Evolutionary conservation across 2,888 invertebrate genomes (phyloP).

Genomic region (Yponomeuta cagnagella): DNA sequence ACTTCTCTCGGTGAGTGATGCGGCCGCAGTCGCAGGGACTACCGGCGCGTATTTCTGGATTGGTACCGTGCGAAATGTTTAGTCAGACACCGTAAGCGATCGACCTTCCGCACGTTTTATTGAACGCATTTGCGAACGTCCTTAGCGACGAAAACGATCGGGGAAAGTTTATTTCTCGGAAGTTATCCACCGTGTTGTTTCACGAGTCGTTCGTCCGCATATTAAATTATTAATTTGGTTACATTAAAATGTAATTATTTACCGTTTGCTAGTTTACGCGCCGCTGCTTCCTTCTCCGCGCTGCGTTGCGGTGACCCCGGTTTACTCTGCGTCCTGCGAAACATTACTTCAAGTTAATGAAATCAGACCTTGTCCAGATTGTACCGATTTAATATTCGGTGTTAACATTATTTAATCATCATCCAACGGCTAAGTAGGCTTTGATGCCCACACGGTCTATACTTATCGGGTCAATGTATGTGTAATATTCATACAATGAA

Average conservation of each 20-base stretch:
- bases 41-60: constrained; percentile 65
- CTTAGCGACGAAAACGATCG: constrained; percentile 5
- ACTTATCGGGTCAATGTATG: constrained; percentile 61
- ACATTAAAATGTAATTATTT: constrained; percentile 30
- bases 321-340: constrained; percentile 57
- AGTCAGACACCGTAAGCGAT: constrained; percentile 42
- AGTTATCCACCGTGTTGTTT: not conserved
- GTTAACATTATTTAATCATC: not conserved
- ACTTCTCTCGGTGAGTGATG: constrained; percentile 29
- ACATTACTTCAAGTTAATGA: constrained; percentile 37
- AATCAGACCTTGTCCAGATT: constrained; percentile 21
- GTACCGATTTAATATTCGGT: not conserved
- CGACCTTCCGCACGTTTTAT: constrained; percentile 48
- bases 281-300: constrained; percentile 51
- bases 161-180: constrained; percentile 15
- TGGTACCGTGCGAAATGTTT: constrained; percentile 73
- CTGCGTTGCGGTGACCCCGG: constrained; percentile 64
- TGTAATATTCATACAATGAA: constrained; percentile 37
- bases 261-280: constrained; percentile 65
- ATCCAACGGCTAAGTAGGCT: not conserved
- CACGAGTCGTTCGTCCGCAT: not conserved
- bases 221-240: not conserved
- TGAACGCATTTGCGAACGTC: constrained; percentile 8
- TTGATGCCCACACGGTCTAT: constrained; percentile 30
- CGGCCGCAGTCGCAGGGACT: constrained; percentile 38